Conservation (phyloP, 1,140 invertebrate species). For the Caerostris extrusa region DNA sequence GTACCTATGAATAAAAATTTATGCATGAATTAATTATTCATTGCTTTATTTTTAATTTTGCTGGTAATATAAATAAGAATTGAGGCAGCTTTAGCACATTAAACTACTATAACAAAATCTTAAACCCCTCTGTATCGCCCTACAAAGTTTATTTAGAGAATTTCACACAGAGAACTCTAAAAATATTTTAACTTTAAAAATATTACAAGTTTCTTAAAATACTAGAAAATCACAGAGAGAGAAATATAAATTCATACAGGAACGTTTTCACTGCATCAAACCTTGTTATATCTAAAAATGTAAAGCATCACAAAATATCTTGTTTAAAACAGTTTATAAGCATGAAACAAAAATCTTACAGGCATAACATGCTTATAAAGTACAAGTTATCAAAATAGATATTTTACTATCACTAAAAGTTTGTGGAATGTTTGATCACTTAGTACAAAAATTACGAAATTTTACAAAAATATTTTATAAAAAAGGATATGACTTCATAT, state of each 20-base stretch:
- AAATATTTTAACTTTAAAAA: neutral
- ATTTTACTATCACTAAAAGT: slow-evolving; percentile 44
- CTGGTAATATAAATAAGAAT: no score
- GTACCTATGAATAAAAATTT: no score
- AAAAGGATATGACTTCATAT: neutral
- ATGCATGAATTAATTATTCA: no score
- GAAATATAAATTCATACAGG: neutral
- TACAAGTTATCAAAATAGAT: neutral
- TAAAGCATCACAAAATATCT: neutral
- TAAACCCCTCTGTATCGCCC: neutral
- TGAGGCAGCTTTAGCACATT: no score
- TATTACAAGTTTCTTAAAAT: neutral
- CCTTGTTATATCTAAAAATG: neutral
- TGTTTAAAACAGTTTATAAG: neutral
- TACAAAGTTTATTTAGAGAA: neutral
- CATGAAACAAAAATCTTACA: neutral
- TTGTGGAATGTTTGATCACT: slow-evolving; percentile 54
- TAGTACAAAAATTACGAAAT: neutral
- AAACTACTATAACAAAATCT: neutral
- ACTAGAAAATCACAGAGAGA: neutral
- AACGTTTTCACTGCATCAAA: neutral
- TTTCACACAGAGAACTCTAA: neutral
- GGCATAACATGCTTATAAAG: neutral
- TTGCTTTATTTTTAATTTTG: no score
- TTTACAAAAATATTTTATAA: neutral